Percentiles rank a stretch among this genome's conserved stretches.
These are phyloP conservation scores for Hirtodrosophila histrioides DNA, from an alignment of 2,888 invertebrate species.

Conservation along the genomic window DNA sequence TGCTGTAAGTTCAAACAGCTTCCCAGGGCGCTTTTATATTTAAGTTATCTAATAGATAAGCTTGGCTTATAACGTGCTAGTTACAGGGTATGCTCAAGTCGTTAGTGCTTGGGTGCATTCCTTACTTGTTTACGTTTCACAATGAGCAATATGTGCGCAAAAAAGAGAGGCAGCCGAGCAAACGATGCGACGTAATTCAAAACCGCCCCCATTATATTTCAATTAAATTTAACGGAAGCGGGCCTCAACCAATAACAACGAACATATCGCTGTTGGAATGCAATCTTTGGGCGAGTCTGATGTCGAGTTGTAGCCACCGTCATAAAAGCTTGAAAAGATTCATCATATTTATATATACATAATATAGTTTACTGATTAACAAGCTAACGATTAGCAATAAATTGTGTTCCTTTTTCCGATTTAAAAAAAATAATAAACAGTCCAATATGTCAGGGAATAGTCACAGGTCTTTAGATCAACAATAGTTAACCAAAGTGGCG, in stretches of 20 bases:
- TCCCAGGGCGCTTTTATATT: too few relatives aligned
- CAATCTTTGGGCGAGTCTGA: conserved; percentile 18
- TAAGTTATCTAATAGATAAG: not conserved
- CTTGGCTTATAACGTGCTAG: not conserved
- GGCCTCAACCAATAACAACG: conserved; percentile 23
- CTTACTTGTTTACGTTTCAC: conserved; percentile 51
- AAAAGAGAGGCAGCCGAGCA: conserved; percentile 27
- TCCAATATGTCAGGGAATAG: conserved; percentile 25
- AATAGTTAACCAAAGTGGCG: conserved; percentile 1
- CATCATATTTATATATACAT: conserved; percentile 28
- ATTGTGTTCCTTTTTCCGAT: conserved; percentile 20
- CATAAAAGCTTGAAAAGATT: conserved; percentile 13
- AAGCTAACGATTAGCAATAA: conserved; percentile 51
- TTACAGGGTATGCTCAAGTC: conserved; percentile 41
- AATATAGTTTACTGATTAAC: conserved; percentile 55
- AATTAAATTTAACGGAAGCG: conserved; percentile 72
- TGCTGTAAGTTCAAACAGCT: too few relatives aligned
- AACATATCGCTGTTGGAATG: conserved; percentile 32
- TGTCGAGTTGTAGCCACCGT: conserved; percentile 3
- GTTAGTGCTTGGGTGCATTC: not conserved
- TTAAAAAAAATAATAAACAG: conserved; percentile 33
- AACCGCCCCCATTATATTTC: conserved; percentile 76
- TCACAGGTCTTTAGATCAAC: conserved; percentile 9
- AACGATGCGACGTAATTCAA: conserved; percentile 64
- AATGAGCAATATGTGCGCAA: conserved; percentile 40